phyloP scores from a whole-genome alignment of 2,113 vertebrate species.

The Melospiza melodia region DNA sequence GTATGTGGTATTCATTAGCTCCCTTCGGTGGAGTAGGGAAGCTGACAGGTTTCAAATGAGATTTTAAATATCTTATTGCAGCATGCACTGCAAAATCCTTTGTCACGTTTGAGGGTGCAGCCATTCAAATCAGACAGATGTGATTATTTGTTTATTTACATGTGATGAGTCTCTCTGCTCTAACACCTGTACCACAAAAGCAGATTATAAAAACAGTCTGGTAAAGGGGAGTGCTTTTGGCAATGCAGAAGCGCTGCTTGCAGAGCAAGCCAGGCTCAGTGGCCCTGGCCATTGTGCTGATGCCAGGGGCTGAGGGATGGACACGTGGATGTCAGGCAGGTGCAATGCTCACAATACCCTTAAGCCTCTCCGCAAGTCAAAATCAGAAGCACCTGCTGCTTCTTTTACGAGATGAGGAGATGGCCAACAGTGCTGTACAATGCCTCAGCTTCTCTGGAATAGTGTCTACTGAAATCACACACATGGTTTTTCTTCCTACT shows the following conservation, averaged over 20 bases:
- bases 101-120: not conserved
- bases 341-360: not conserved
- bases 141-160: not conserved
- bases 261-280: not conserved
- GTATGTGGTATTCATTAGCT: not conserved
- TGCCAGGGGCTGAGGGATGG: not conserved
- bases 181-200: not conserved
- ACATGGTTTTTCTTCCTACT: not conserved
- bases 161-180: not conserved
- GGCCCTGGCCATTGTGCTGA: not conserved
- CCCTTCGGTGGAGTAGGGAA: not conserved
- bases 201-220: not conserved
- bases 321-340: fast-evolving
- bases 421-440: not conserved
- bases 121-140: not conserved
- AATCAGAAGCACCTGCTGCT: not conserved
- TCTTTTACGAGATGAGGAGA: fast-evolving
- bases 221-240: not conserved
- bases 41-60: not conserved
- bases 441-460: not conserved
- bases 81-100: not conserved
- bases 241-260: not conserved
- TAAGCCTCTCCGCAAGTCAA: not conserved
- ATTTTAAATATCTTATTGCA: not conserved
- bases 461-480: not conserved